Evolutionary conservation across 2,797 vertebrate genomes (phyloP), one percentile per base, ranked within the genome.

Genomic region (Mormyrops attenuatus): DNA sequence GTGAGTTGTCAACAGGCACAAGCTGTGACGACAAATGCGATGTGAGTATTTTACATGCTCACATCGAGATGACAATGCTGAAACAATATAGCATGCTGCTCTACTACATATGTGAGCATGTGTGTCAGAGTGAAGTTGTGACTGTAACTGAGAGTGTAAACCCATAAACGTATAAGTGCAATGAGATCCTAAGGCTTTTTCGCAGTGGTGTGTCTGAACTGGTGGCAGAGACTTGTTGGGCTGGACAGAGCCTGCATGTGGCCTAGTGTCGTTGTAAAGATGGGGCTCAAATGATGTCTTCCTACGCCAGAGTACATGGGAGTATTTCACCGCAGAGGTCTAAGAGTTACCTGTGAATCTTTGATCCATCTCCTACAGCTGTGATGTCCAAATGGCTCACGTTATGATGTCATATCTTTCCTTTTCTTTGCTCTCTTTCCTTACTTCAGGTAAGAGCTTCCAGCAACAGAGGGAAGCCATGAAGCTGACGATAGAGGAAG

Each of bases 391-490:
- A 41, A 17, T 77, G 69, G 9, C 30, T 77, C 26, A 4, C 26
- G 5, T 2, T 7, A 7, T 17, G 20, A 60, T 63, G 57, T n/a
- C 5, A 7, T 82, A 20, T 60, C 55, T n/a, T 2, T 60, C 17
- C 1, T 17, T 87, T 38, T 5, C 4, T 88, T 82, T 49, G 69
- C n/a, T n/a, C 1, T 5, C 3, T n/a, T 38, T 60, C 55, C 30
- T 9, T 34, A 5, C 26, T 1, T 88, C 60, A 99, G 98, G 99
- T 88, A 99, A 99, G 95, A 97, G 96, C 91, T 99, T 99, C 94
- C 99, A 99, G 93, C 98, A 99, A 80, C 98, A 99, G 94, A 97
- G 99, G 93, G 98, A 99, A 95, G 97, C 97, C 91, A 97, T 99
- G 97, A 99, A 99, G 93, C 98, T 97, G 96, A 98, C 97, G 2